Percentiles rank a stretch among this genome's conserved stretches.
Conservation (phyloP, 23 tunicate genomes). For the Ascidia mentula region DNA sequence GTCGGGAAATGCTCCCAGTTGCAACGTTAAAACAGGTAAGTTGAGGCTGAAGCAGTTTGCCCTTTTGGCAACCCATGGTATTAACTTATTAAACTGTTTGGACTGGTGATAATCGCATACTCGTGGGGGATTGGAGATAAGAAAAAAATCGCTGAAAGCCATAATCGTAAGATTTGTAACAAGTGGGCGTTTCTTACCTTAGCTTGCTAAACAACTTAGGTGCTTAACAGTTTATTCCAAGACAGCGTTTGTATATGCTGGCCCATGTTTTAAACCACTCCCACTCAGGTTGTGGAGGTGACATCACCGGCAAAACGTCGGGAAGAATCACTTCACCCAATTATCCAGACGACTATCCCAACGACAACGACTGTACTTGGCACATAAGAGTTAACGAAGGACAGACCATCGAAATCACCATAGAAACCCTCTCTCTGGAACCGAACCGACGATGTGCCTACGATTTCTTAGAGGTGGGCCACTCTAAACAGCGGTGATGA, state of each 20-base stretch:
- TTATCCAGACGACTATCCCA: constrained; percentile 39
- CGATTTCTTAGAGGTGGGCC: constrained; percentile 34
- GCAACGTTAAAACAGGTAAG: background rate
- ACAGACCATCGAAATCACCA: constrained; percentile 15
- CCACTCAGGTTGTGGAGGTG: constrained; percentile 22
- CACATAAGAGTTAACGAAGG: constrained; percentile 19
- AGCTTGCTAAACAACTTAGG: background rate
- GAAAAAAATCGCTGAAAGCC: background rate
- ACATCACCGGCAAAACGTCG: constrained; percentile 16
- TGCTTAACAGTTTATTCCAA: too few relatives aligned
- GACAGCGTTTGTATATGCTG: too few relatives aligned
- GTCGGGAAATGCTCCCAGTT: constrained; percentile 28
- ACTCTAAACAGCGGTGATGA: background rate
- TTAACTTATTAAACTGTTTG: background rate
- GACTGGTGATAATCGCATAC: background rate
- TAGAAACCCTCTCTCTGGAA: constrained; percentile 30
- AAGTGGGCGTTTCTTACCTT: background rate
- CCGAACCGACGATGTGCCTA: constrained; percentile 21
- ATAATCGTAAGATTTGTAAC: too few relatives aligned
- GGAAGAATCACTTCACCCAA: constrained; percentile 27
- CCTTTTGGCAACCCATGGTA: background rate
- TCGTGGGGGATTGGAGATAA: background rate
- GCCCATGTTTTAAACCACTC: background rate
- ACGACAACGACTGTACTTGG: constrained; percentile 34
- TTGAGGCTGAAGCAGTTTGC: background rate